Conservation (phyloP, 2,797 vertebrate species). For the Pipistrellus kuhlii region DNA sequence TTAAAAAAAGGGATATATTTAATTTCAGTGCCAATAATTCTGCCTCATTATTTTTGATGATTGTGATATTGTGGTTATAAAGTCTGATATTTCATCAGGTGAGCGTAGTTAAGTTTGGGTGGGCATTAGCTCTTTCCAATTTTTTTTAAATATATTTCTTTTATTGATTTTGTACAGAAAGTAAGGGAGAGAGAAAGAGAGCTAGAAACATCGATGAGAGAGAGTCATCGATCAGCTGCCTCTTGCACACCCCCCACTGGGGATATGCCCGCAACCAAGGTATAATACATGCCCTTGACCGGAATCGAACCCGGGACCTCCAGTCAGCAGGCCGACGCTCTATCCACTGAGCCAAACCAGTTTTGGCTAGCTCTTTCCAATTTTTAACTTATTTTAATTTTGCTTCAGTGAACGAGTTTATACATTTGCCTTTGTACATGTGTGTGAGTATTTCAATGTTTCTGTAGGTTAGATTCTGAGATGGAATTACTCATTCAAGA, state of each 20-base stretch:
- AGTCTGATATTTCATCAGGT: constrained; percentile 12
- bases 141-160: background rate
- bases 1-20: background rate
- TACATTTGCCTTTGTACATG: background rate
- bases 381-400: constrained; percentile 10
- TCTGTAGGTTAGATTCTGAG: constrained; percentile 21
- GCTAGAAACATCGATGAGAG: no score
- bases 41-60: constrained; percentile 24
- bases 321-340: no score
- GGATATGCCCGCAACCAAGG: no score
- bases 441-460: constrained; percentile 17
- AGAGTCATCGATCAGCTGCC: no score
- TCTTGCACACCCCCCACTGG: no score
- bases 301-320: no score
- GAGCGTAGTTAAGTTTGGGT: constrained; percentile 5
- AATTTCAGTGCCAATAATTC: background rate
- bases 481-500: background rate
- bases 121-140: background rate
- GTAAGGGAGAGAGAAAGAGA: no score
- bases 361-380: background rate
- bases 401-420: background rate
- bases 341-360: no score
- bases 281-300: no score
- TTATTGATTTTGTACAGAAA: no score
- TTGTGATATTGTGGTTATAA: background rate